Conservation (phyloP, 1,140 invertebrate genomes). For the Battus philenor region DNA sequence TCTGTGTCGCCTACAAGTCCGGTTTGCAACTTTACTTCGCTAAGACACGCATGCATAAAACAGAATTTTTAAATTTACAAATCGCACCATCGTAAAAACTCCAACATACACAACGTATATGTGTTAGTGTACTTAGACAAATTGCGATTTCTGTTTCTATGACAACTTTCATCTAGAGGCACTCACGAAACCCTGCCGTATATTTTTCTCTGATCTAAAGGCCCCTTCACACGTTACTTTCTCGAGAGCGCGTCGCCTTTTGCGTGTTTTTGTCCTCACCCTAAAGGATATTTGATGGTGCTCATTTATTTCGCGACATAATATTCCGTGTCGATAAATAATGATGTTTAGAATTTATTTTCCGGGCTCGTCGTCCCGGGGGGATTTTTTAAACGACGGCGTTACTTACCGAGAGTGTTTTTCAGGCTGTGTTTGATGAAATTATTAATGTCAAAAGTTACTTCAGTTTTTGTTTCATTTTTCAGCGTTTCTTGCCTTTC, state of each 20-base stretch:
- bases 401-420: conserved; percentile 1
- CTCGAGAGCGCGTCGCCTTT: conserved; percentile 6
- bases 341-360: conserved; percentile 54
- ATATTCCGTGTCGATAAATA: conserved; percentile 51
- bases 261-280: conserved; percentile 9
- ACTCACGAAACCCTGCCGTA: background rate
- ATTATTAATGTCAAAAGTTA: conserved; percentile 6
- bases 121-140: background rate
- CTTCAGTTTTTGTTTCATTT: background rate
- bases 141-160: background rate
- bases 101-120: too few species aligned
- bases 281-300: conserved; percentile 31
- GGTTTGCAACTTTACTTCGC: too few species aligned
- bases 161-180: conserved; percentile 1
- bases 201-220: conserved; percentile 12
- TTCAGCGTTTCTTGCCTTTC: too few species aligned
- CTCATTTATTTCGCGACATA: conserved; percentile 50
- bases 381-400: conserved; percentile 26
- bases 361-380: conserved; percentile 26
- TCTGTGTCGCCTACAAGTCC: too few species aligned
- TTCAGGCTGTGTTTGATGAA: conserved; percentile 4
- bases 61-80: too few species aligned
- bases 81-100: background rate
- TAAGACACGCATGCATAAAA: too few species aligned
- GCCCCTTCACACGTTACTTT: conserved; percentile 8